Conservation (phyloP, 2,113 vertebrate genomes). For the Crotalus viridis region DNA sequence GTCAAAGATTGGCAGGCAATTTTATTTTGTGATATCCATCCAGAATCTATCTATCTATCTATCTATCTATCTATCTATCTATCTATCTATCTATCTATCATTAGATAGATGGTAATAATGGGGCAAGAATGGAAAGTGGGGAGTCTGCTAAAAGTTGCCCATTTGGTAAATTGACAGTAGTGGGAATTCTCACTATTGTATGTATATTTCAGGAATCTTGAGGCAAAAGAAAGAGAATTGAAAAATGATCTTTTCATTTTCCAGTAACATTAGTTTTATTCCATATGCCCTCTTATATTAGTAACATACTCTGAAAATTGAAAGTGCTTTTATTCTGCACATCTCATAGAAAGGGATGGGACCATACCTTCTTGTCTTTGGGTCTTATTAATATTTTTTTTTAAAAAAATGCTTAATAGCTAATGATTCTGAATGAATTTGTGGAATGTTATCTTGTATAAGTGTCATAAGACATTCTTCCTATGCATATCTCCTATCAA, state of each 20-base stretch:
- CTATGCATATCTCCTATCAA: not conserved
- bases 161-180: not conserved
- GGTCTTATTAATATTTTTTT: not conserved
- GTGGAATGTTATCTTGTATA: not conserved
- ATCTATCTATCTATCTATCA: too few species aligned
- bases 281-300: not conserved
- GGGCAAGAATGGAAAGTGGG: not conserved
- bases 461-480: not conserved
- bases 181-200: not conserved
- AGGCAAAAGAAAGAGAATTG: not conserved
- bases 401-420: not conserved
- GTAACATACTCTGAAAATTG: not conserved
- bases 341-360: not conserved
- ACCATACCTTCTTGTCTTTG: not conserved
- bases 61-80: too few species aligned
- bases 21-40: not conserved
- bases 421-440: not conserved
- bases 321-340: not conserved
- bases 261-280: not conserved
- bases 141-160: not conserved
- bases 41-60: not conserved
- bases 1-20: not conserved
- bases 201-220: not conserved
- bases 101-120: not conserved
- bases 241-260: not conserved